phyloP scores from a whole-genome alignment of 2,797 vertebrate species.

The Rhabdomys pumilio region DNA sequence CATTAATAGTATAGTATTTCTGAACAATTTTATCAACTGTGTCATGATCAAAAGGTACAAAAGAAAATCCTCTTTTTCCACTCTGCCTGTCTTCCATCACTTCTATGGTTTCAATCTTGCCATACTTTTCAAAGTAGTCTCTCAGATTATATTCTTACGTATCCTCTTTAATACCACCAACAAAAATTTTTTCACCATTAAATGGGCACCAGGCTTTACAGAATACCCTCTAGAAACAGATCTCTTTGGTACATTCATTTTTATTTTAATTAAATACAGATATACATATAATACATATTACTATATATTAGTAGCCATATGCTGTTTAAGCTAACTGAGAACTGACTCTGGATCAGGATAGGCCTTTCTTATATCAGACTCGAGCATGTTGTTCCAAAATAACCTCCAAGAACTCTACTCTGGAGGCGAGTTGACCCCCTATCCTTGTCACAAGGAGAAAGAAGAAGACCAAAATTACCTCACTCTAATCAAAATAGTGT shows the following conservation, averaged over 20 bases:
- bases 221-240: constrained; percentile 97
- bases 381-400: too few relatives aligned
- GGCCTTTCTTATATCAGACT: too few relatives aligned
- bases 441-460: too few relatives aligned
- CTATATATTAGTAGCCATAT: too few relatives aligned
- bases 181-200: background rate
- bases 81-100: background rate
- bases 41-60: background rate
- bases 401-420: too few relatives aligned
- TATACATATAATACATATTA: too few relatives aligned
- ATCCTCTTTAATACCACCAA: background rate
- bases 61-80: background rate
- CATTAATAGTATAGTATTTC: background rate
- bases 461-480: background rate
- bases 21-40: background rate
- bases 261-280: too few relatives aligned
- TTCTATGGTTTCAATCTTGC: background rate
- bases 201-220: background rate
- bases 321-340: too few relatives aligned
- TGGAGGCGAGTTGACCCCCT: too few relatives aligned
- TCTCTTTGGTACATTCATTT: constrained; percentile 92
- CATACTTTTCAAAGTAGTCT: background rate
- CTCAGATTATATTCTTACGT: background rate
- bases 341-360: too few relatives aligned
- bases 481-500: background rate